A percentile compares a stretch with the other conserved stretches of the same genome.
Evolutionary conservation across 2,888 invertebrate genomes (phyloP).

Genomic region (Aphidoletes aphidimyza): DNA sequence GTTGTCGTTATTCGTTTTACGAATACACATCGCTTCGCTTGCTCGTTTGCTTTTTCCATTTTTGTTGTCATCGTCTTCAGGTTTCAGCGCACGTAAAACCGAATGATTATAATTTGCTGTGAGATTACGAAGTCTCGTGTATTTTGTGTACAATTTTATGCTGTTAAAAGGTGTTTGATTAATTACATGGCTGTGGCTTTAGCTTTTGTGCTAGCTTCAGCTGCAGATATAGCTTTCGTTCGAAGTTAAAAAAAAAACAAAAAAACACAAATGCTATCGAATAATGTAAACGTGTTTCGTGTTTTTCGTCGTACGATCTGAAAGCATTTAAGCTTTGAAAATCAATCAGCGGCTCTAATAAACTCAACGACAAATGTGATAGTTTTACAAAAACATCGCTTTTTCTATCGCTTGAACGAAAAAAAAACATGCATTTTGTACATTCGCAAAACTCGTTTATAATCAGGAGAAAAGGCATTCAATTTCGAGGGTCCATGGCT

Average conservation of each 20-base stretch:
- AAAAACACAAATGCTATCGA: neutral
- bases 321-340: neutral
- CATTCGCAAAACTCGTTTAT: neutral
- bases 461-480: neutral
- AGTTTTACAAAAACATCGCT: neutral
- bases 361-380: constrained; percentile 34
- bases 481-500: neutral
- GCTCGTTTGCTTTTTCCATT: neutral
- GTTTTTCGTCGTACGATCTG: neutral
- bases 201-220: no score
- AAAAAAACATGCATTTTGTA: neutral
- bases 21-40: neutral
- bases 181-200: constrained; percentile 29
- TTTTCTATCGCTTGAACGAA: neutral
- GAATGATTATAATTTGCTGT: constrained; percentile 44
- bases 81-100: constrained; percentile 11
- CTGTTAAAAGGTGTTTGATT: constrained; percentile 51
- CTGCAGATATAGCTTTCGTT: constrained; percentile 28
- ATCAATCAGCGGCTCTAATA: constrained; percentile 37
- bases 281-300: neutral
- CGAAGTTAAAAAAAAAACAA: neutral
- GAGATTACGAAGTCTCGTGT: constrained; percentile 34
- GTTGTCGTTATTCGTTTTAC: constrained; percentile 45
- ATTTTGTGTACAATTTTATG: constrained; percentile 49
- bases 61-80: neutral